Conservation (phyloP, 2,797 vertebrate genomes). For the Anableps anableps region DNA sequence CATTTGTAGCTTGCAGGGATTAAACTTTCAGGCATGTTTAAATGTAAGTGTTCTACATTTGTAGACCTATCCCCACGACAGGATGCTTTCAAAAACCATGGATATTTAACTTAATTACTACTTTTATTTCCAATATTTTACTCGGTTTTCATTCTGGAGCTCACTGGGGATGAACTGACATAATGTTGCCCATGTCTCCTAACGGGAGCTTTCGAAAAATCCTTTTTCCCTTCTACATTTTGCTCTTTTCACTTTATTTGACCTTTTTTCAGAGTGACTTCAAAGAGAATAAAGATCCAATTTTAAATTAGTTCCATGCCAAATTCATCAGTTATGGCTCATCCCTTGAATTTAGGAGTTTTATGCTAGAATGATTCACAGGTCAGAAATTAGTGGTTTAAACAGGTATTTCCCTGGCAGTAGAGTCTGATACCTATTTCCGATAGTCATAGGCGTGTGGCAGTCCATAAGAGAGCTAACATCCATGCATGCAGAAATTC, state of each 20-base stretch:
- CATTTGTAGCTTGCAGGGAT: conserved; percentile 70
- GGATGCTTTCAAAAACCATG: conserved; percentile 67
- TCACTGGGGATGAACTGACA: conserved; percentile 27
- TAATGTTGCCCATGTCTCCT: conserved; percentile 12
- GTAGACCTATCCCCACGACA: conserved; percentile 60
- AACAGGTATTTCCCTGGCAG: too few relatives aligned
- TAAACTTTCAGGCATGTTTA: conserved; percentile 74
- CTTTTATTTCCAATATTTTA: conserved; percentile 64
- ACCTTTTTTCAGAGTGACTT: too few relatives aligned
- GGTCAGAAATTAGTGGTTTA: too few relatives aligned
- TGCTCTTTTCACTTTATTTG: not conserved
- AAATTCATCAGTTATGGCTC: too few relatives aligned
- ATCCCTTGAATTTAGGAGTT: too few relatives aligned
- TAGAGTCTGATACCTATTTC: too few relatives aligned
- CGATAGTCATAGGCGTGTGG: too few relatives aligned
- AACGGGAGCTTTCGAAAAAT: not conserved
- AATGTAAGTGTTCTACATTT: conserved; percentile 80
- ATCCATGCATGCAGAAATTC: too few relatives aligned
- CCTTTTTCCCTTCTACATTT: not conserved
- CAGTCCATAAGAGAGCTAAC: too few relatives aligned
- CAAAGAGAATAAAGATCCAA: too few relatives aligned
- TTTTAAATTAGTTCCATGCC: too few relatives aligned
- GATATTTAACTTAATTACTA: conserved; percentile 80
- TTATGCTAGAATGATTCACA: too few relatives aligned
- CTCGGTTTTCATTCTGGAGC: conserved; percentile 7